phyloP scores from a whole-genome alignment of 1,140 invertebrate genomes.

The Bombus affinis region DNA sequence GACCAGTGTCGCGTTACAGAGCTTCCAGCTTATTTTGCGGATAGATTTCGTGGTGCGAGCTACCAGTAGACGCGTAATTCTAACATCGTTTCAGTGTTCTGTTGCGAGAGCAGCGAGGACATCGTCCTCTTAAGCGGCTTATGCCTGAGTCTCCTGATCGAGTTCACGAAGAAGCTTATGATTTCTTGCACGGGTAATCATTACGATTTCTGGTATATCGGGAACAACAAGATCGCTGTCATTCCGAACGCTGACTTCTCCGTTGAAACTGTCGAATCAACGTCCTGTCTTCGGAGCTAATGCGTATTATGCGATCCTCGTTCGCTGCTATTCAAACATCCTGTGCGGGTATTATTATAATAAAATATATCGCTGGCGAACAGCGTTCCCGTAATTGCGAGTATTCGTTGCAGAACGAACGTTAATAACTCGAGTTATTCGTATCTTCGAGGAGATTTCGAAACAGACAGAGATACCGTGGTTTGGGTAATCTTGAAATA shows the following conservation, averaged over 20 bases:
- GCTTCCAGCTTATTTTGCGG: background rate
- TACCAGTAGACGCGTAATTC: slow-evolving; percentile 10
- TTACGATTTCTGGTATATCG: background rate
- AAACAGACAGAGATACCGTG: no score
- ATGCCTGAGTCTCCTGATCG: background rate
- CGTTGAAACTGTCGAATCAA: slow-evolving; percentile 7
- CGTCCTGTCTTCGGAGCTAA: background rate
- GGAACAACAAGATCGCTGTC: slow-evolving; percentile 2
- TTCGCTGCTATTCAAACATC: no score
- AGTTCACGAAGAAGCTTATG: slow-evolving; percentile 47
- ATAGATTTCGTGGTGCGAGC: slow-evolving; percentile 12
- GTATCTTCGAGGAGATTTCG: background rate
- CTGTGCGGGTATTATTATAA: no score
- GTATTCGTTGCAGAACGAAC: background rate
- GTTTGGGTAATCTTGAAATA: background rate
- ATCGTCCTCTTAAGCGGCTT: slow-evolving; percentile 32
- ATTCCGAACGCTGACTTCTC: background rate
- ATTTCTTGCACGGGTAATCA: slow-evolving; percentile 46
- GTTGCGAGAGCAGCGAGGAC: slow-evolving; percentile 13
- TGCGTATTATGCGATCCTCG: no score
- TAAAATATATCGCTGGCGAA: no score
- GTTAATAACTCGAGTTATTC: background rate
- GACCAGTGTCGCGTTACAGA: background rate
- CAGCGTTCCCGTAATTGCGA: background rate
- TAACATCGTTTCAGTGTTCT: slow-evolving; percentile 3